Base-by-base conservation (phyloP, 2,797 vertebrate species). In the Enteromius thamalakanensis region DNA sequence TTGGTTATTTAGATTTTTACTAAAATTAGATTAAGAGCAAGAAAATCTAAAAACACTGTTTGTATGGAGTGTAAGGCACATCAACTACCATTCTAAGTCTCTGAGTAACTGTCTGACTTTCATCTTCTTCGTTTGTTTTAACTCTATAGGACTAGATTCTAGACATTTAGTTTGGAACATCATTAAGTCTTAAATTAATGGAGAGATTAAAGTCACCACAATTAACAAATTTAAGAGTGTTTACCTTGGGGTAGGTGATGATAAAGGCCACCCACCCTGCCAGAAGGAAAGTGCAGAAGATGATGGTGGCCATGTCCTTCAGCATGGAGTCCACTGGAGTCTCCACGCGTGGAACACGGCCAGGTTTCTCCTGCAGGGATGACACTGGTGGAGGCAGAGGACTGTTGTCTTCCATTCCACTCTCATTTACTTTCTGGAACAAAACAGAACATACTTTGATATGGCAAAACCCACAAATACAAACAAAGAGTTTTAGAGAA, bases 221-320 rank as follows among this genome's bases (percentile, higher is more conserved):
- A 0, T n/a, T 19, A 34, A 19, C 6, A 55, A 14, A 8, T 65
- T 32, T 29, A 11, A n/a, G 12, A 37, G 21, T 3, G 4, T n/a
- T 92, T 92, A 97, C 98, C 96, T 99, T 95, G 6, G 98, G 98
- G 85, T 99, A 99, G 17, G 95, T 96, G 90, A 99, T 97, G 88
- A 99, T 94, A 89, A 99, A 98, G 79, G 97, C 98, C 85, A 98
- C 92, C 98, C 98, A 99, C 88, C 98, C 97, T 10, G 98, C 95
- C 81, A 99, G 92, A 26, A 99, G 96, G 90, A 99, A 98, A 0
- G 97, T 99, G 86, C 97, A 97, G 88, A 99, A 96, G 90, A 98
- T 97, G 90, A 99, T 96, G 0, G 97, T 98, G 91, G 98, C 98
- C 93, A 99, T 95, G 90, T 99, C 98, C 91, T 99, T 99, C 80